Percentiles rank a stretch among this genome's conserved stretches.
phyloP scores from a whole-genome alignment of 2,797 vertebrate genomes.

The Dicrostonyx torquatus region DNA sequence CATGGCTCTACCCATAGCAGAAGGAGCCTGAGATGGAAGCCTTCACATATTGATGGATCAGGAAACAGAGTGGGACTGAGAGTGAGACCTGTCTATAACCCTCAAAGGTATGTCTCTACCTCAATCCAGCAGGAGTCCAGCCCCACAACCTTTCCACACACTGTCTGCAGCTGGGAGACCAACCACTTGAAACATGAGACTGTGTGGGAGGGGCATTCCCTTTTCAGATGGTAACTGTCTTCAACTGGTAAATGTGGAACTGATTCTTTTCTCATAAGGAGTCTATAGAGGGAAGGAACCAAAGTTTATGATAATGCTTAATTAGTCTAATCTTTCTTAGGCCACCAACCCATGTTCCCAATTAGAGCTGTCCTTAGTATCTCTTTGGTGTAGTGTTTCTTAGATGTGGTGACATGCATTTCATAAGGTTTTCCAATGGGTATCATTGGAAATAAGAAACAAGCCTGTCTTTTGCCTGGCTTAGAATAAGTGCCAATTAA shows the following conservation, averaged over 20 bases:
- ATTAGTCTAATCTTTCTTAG: constrained; percentile 31
- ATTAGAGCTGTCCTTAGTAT: neutral
- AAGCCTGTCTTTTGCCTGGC: neutral
- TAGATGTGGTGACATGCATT: neutral
- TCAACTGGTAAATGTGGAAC: neutral
- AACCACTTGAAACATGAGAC: neutral
- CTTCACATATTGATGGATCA: neutral
- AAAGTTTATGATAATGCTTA: neutral
- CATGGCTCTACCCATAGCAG: neutral
- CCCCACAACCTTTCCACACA: neutral
- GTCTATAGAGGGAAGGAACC: neutral
- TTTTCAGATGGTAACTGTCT: neutral
- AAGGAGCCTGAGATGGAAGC: neutral
- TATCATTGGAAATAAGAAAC: neutral
- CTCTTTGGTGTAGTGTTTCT: neutral
- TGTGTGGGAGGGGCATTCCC: neutral
- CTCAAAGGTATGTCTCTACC: neutral
- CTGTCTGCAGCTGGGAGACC: neutral
- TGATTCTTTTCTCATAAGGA: neutral
- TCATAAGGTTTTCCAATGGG: neutral
- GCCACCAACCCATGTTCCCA: neutral
- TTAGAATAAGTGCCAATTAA: neutral
- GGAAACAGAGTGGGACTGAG: neutral
- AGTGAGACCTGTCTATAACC: neutral
- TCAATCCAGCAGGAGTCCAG: neutral